Base-by-base conservation (phyloP, 2,888 invertebrate genomes). In the Ceratothoa steindachneri region DNA sequence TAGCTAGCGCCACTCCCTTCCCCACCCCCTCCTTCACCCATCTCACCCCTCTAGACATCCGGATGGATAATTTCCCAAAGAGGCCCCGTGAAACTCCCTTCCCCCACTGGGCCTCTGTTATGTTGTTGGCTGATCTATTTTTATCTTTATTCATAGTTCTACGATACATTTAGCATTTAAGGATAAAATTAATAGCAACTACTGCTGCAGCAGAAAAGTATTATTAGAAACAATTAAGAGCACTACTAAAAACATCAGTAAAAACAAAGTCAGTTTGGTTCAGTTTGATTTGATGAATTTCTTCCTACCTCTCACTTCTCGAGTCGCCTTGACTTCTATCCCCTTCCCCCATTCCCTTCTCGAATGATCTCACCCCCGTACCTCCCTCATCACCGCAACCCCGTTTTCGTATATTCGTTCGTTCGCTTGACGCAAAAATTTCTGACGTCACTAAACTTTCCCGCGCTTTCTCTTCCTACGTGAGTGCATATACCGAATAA, bases 361-460 rank as follows among this genome's bases (percentile, higher is more conserved):
- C 41, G 5, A 15, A 41, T 41, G 41, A 41, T 41, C 5, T 41
- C 41, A 9, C 41, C 15, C 41, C 41, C 41, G 15, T n/a, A n/a
- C n/a, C 19, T 19, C 52, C 52, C 15, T n/a, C 15, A 15, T 19
- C 52, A 15, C 52, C 15, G 15, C 19, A 60, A 22, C 60, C 22
- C 60, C 60, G 27, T 60, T 60, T 60, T 24, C 12, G 1, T 2
- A n/a, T n/a, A n/a, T 60, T 60, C 1, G 60, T 60, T 60, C 3
- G 60, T 60, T 60, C 60, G 60, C 24, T 60, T 60, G 60, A 12
- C 24, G 60, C 12, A 12, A 24, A 60, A 60, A 60, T 60, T 60
- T 60, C 60, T 60, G 60, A 60, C 60, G 60, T 60, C 60, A 60
- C 27, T 12, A 60, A 60, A 60, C 60, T 60, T 60, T 60, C 60